Percentiles rank a stretch among this genome's conserved stretches.
Conservation (phyloP, 1,140 invertebrate species). For the Kradibia gibbosae region DNA sequence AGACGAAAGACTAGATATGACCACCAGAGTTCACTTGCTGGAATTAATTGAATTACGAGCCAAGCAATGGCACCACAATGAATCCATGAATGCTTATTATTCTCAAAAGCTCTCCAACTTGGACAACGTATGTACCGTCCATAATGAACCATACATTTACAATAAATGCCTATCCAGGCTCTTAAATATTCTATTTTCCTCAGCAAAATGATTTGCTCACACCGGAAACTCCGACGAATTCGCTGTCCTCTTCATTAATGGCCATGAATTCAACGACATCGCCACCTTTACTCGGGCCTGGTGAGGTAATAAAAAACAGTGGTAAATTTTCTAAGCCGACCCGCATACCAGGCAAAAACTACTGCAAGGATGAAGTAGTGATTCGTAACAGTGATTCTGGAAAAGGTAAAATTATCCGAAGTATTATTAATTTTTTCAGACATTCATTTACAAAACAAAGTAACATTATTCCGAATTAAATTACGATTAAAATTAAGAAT, state of each 20-base stretch:
- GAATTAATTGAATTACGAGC: constrained; percentile 91
- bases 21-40: constrained; percentile 86
- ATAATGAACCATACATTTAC: not conserved
- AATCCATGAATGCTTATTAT: constrained; percentile 87
- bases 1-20: constrained; percentile 83
- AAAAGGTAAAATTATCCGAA: constrained; percentile 79
- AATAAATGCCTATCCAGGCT: not conserved
- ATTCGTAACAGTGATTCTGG: constrained; percentile 95
- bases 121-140: constrained; percentile 77
- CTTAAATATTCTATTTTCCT: constrained; percentile 24
- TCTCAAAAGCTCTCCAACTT: constrained; percentile 83
- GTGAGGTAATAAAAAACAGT: constrained; percentile 88
- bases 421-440: not conserved
- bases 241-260: constrained; percentile 50
- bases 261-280: constrained; percentile 57
- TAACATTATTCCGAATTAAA: not conserved
- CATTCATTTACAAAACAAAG: not conserved
- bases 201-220: constrained; percentile 57
- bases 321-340: constrained; percentile 92
- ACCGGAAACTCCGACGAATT: constrained; percentile 63
- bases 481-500: constrained; percentile 4
- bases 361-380: constrained; percentile 93
- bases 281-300: constrained; percentile 78
- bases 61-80: constrained; percentile 86
- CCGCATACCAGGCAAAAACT: constrained; percentile 91